These are phyloP conservation scores for Eurypyga helias DNA, from an alignment of 2,113 vertebrate genomes.

Conservation along the genomic window DNA sequence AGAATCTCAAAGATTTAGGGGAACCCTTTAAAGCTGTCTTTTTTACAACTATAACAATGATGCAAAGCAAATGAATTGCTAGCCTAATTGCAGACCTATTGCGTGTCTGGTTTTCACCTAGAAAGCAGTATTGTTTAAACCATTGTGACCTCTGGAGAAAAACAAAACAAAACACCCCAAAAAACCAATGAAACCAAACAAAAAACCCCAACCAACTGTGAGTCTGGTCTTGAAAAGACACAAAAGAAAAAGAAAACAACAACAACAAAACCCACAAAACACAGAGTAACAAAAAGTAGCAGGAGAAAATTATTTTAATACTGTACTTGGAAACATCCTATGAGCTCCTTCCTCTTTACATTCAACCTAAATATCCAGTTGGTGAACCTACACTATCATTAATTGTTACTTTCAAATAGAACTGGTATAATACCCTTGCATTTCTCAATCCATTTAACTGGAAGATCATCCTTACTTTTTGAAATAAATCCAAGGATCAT, in stretches of 20 bases:
- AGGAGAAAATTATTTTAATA: background rate
- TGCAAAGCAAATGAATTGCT: background rate
- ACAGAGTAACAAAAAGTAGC: background rate
- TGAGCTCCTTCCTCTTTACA: background rate
- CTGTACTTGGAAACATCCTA: background rate
- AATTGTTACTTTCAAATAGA: background rate
- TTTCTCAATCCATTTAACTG: background rate
- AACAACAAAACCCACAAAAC: too few relatives aligned
- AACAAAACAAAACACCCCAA: too few relatives aligned
- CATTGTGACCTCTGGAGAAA: background rate
- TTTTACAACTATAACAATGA: background rate
- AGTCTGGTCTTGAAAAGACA: background rate
- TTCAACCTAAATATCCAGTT: background rate
- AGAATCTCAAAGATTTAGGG: background rate
- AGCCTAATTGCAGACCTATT: background rate
- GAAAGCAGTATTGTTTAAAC: background rate
- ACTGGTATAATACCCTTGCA: background rate
- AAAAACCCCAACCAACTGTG: fast-evolving
- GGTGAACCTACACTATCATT: background rate
- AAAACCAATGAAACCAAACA: background rate
- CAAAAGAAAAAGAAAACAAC: background rate
- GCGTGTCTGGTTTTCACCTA: background rate
- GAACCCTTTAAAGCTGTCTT: background rate
- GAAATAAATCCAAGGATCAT: background rate
- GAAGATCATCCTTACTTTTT: background rate